These are phyloP conservation scores for Eledona agricola DNA, from an alignment of 2,888 invertebrate genomes.

Conservation along the genomic window DNA sequence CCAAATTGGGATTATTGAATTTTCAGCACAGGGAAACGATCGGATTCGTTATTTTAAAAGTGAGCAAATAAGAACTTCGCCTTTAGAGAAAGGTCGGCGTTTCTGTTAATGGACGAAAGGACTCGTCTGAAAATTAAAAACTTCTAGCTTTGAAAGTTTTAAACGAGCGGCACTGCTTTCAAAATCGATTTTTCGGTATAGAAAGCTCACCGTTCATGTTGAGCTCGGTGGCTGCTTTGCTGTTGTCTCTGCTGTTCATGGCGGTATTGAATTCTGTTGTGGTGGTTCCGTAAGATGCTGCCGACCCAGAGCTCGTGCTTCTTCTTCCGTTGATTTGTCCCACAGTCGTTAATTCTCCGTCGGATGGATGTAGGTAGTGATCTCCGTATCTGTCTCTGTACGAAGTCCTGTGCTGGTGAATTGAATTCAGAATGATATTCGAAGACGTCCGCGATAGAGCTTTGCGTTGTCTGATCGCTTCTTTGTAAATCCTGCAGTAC, in stretches of 20 bases:
- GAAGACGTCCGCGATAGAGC: constrained; percentile 86
- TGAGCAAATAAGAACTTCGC: too few species aligned
- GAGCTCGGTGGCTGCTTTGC: constrained; percentile 74
- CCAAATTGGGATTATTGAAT: too few species aligned
- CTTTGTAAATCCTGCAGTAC: constrained; percentile 86
- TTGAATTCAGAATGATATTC: constrained; percentile 84
- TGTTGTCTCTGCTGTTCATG: constrained; percentile 63
- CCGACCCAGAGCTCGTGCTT: constrained; percentile 68
- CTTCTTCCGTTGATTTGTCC: constrained; percentile 68
- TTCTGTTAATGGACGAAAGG: too few species aligned
- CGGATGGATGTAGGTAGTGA: constrained; percentile 70
- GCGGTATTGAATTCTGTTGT: constrained; percentile 58
- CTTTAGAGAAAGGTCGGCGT: too few species aligned
- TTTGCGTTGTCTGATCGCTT: constrained; percentile 83
- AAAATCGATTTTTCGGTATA: too few species aligned
- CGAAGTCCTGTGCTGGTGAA: constrained; percentile 82
- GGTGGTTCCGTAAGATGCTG: constrained; percentile 65
- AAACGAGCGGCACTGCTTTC: too few species aligned
- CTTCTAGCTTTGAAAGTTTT: too few species aligned
- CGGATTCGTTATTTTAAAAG: too few species aligned
- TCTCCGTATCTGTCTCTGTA: constrained; percentile 63
- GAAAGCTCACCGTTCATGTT: constrained; percentile 73
- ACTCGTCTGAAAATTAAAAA: too few species aligned
- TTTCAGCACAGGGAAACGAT: too few species aligned
- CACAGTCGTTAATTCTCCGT: constrained; percentile 65